Base-by-base conservation (phyloP, 2,888 invertebrate species). In the Isotomurus palustris region DNA sequence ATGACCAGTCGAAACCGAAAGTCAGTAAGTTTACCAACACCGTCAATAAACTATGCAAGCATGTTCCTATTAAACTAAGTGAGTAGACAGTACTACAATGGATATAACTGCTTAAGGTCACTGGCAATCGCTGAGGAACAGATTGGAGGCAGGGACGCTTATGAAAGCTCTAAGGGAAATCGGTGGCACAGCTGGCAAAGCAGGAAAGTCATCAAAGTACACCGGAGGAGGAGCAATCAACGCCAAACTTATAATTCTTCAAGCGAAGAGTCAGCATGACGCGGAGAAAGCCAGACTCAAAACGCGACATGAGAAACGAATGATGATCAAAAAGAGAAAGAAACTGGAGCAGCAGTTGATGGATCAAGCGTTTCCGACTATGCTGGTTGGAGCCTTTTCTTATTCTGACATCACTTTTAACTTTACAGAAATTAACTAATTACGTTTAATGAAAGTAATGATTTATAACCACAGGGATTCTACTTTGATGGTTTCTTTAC, bases 401-500 rank as follows among this genome's bases (percentile, higher is more conserved):
- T 24, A 35, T n/a, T 40, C 12, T 27, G 22, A 36, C n/a, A n/a
- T n/a, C n/a, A n/a, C n/a, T n/a, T n/a, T n/a, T n/a, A n/a, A 40
- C 36, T 55, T 49, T 17, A 54, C 22, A 40, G n/a, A 36, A 27
- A 32, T 27, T 29, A 21, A 17, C 10, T 22, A 24, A 8, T 2
- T 4, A 19, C 35, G 25, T 10, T 14, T 2, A n/a, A 10, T 8
- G 14, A 14, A 38, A 24, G 22, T 32, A 38, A 17, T 8, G 19
- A 48, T 27, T 19, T 10, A 45, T 35, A 10, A 24, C 17, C 41
- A 8, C 17, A 64, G 64, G 64, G 64, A 12, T 64, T 60, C 60
- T 60, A 64, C 35, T 64, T 60, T 54, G 60, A 60, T 32, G 64
- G 64, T 41, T 64, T 64, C 32, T 60, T 60, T 41, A 53, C 58